Percentiles rank a stretch among this genome's conserved stretches.
Conservation (phyloP, 2,888 invertebrate genomes). For the Choristoneura rosaceana region DNA sequence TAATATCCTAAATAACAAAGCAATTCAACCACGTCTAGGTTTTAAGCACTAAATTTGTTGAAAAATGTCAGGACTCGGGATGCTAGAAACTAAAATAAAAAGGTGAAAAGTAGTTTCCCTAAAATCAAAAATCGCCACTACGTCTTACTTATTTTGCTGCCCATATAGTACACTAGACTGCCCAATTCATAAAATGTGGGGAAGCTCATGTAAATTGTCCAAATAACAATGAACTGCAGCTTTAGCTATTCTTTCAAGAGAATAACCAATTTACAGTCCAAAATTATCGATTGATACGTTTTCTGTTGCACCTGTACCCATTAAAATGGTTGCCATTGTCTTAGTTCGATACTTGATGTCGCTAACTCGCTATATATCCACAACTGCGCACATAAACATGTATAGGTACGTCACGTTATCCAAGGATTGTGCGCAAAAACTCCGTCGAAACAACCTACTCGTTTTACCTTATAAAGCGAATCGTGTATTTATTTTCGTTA, state of each 20-base stretch:
- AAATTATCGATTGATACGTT: background rate
- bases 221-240: background rate
- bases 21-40: too few relatives aligned
- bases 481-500: background rate
- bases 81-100: too few relatives aligned
- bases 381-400: slow-evolving; percentile 16
- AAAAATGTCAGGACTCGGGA: too few relatives aligned
- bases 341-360: background rate
- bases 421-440: slow-evolving; percentile 31
- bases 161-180: too few relatives aligned
- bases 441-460: background rate
- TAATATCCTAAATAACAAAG: too few relatives aligned
- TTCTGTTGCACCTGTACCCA: background rate
- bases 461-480: slow-evolving; percentile 9
- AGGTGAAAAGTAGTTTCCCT: too few relatives aligned
- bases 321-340: background rate
- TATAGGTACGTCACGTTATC: background rate
- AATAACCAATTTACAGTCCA: background rate
- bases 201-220: background rate
- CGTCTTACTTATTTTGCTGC: too few relatives aligned
- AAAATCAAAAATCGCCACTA: too few relatives aligned
- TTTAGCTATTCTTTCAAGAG: background rate
- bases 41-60: too few relatives aligned
- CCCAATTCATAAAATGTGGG: too few relatives aligned
- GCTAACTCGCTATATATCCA: background rate